Base-by-base conservation (phyloP, 2,797 vertebrate genomes). In the Tokudaia muenninki region DNA sequence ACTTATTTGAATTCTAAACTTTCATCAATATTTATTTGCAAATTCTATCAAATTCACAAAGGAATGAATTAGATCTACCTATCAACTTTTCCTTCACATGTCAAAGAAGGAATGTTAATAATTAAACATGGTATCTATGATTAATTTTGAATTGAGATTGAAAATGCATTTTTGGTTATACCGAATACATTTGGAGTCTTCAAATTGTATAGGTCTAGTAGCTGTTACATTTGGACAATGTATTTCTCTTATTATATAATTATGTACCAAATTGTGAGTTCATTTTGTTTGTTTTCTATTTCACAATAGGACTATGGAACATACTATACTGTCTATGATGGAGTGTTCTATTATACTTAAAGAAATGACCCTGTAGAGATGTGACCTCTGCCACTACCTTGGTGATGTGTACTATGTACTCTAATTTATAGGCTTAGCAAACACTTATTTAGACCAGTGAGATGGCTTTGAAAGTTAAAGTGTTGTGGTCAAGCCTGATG, bases 1-100 rank as follows among this genome's bases (percentile, higher is more conserved):
- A 72, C 21, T 50, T 59, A 74, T 79, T 87, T 92, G 41, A 95
- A 87, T 80, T 79, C 31, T 83, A 70, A 55, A 31, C 44, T 95
- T 55, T 86, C 12, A 94, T 89, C 14, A 94, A 75, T 74, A 93
- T 74, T 34, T 61, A 44, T 65, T 90, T 92, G 82, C 94, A 50
- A 55, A 93, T n/a, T 91, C 10, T 47, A 77, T 84, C 57, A 82
- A 88, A 65, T 50, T 50, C 26, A 81, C 3, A 63, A 19, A 65
- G n/a, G 55, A 63, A 57, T 57, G 57, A 83, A 92, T 57, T 24
- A 75, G 21, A 80, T n/a, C 92, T 19, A 59, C 16, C 26, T 77
- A 65, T 78, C 19, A 82, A 75, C 41, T 55, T 52, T 88, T 80
- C 10, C 70, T 57, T 3, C 9, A 89, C 50, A 87, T 50, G 10